Base-by-base conservation (phyloP, 2,113 vertebrate species). In the Chrysemys picta region DNA sequence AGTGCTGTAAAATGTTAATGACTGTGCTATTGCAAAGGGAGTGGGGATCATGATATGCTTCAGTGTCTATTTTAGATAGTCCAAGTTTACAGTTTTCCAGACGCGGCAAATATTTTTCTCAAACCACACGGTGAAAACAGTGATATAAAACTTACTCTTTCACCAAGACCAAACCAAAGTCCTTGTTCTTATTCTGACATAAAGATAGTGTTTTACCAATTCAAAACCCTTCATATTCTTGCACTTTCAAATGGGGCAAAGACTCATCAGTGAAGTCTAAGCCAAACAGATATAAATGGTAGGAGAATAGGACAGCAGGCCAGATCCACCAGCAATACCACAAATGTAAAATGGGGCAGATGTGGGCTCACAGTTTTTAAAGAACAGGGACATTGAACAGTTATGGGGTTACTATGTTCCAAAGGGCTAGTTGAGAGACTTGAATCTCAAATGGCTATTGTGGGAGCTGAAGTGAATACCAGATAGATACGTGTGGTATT, bases 1-100 rank as follows among this genome's bases (percentile, higher is more conserved):
- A 8, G 54, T 89, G 91, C 85, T 89, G 76, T 94, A 91, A 93
- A 95, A 54, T 52, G 9, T 17, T 84, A 85, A 89, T 91, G 72
- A 29, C 53, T 62, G 27, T 0, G 0, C 92, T 69, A 4, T 50
- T 83, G 82, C 69, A 88, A 50, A 25, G 69, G 35, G 47, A 11
- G 45, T 12, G 35, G 53, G 80, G 17, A 49, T 35, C 76, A 27
- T 38, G 83, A 50, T 84, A 62, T 85, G 56, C 85, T 88, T 80
- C 2, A 2, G 35, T 47, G 56, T 89, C 54, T 92, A 27, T 88
- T 94, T 87, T 85, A 90, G 84, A 45, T 9, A 84, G 38, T 31
- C 27, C 78, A 69, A 72, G 62, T 91, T 91, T 85, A 89, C 83
- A 72, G 78, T 47, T 35, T 53, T 92, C 4, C 0, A 83, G 50